Conservation (phyloP, 2,888 invertebrate species). For the Phyto melanocephala region DNA sequence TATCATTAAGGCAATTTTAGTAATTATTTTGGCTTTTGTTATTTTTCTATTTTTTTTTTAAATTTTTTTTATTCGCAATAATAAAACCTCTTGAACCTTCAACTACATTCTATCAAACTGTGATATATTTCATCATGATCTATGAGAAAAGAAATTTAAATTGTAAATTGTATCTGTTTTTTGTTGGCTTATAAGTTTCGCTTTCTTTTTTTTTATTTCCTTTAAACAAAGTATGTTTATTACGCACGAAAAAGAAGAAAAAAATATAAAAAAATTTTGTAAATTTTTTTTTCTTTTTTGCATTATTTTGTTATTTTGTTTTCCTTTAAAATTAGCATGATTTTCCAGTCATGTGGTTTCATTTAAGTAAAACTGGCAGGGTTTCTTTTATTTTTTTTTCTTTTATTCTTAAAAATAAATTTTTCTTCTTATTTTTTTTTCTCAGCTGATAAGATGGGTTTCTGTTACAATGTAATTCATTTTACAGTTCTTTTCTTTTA, state of each 20-base stretch:
- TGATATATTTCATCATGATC: too few relatives aligned
- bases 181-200: too few relatives aligned
- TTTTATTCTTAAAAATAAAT: not conserved
- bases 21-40: too few relatives aligned
- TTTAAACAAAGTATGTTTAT: too few relatives aligned
- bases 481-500: not conserved
- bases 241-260: not conserved
- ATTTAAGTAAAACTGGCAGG: conserved; percentile 55
- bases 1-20: too few relatives aligned
- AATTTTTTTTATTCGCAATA: too few relatives aligned
- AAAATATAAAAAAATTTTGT: not conserved
- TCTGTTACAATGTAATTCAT: conserved; percentile 30
- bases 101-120: too few relatives aligned
- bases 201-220: too few relatives aligned
- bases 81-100: too few relatives aligned
- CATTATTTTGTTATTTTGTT: conserved; percentile 17
- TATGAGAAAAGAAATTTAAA: too few relatives aligned
- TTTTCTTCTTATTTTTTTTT: conserved; percentile 2
- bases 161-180: too few relatives aligned
- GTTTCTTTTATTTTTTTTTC: conserved; percentile 3
- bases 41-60: too few relatives aligned
- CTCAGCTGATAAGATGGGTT: conserved; percentile 28
- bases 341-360: conserved; percentile 64
- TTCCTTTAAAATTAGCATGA: conserved; percentile 56
- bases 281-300: not conserved